Base-by-base conservation (phyloP, 2,888 invertebrate species). In the Elaeidobius kamerunicus region DNA sequence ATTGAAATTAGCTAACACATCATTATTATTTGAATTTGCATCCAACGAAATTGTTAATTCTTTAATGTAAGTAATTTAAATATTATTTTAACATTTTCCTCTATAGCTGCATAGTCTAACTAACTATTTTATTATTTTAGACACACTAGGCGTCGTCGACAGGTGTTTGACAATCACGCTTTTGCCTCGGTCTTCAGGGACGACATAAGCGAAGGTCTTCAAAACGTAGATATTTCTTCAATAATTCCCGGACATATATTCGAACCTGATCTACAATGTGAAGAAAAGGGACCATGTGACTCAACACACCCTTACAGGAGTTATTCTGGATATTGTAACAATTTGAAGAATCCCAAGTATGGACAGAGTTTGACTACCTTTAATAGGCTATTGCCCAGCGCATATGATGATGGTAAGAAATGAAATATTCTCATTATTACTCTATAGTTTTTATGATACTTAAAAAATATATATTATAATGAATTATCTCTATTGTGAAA, bases 341-440 rank as follows among this genome's bases (percentile, higher is more conserved):
- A 94, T 67, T 71, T 93, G 43, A 79, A 87, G 27, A 88, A 90
- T 67, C 91, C 92, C 0, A 82, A 80, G 52, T 80, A 88, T 64
- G 94, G 91, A 12, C 88, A 90, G 67, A 85, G 90, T 62, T 75
- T 93, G 65, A 88, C 91, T 0, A 88, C 89, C 0, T 92, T 94
- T 67, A 86, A 88, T 1, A 81, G 94, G 60, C 74, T 94, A 53
- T 68, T 94, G 55, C 91, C 92, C 0, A 87, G 92, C 1, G 85
- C 84, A 47, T 94, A 94, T 70, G 91, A 92, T 73, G 92, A 94
- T 69, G 91, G 86, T 84, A 66, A 75, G 34, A 7, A 19, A 27
- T 14, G 12, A 42, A 42, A n/a, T n/a, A n/a, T n/a, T n/a, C n/a
- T n/a, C n/a, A n/a, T n/a, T n/a, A n/a, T n/a, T n/a, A n/a, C n/a